phyloP scores from a whole-genome alignment of 2,888 invertebrate genomes.

The Drosophila falleni region DNA sequence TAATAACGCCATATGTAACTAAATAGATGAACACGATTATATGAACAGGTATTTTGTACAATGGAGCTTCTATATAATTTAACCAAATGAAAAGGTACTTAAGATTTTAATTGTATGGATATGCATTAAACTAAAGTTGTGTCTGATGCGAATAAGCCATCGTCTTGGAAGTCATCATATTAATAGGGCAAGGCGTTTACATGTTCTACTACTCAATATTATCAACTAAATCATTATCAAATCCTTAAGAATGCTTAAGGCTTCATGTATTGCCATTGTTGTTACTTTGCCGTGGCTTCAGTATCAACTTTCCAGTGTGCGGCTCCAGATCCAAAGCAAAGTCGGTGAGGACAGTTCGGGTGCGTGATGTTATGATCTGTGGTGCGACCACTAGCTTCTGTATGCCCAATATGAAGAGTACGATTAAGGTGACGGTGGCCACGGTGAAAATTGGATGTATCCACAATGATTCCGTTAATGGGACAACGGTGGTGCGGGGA shows the following conservation, averaged over 20 bases:
- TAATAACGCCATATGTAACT: slow-evolving; percentile 24
- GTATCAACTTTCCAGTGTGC: slow-evolving; percentile 96
- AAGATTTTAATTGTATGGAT: slow-evolving; percentile 16
- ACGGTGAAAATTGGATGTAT: slow-evolving; percentile 98
- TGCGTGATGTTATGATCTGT: slow-evolving; percentile 96
- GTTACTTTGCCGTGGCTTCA: slow-evolving; percentile 92
- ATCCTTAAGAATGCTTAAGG: neutral
- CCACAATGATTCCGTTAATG: slow-evolving; percentile 95
- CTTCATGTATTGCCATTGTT: slow-evolving; percentile 78
- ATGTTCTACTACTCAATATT: neutral
- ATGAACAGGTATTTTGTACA: slow-evolving; percentile 44
- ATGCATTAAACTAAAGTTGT: slow-evolving; percentile 41
- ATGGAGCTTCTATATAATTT: slow-evolving; percentile 45
- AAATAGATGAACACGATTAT: slow-evolving; percentile 26
- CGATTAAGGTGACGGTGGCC: slow-evolving; percentile 92
- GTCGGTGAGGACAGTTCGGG: slow-evolving; percentile 95
- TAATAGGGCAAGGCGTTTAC: slow-evolving; percentile 34
- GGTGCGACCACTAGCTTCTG: slow-evolving; percentile 98
- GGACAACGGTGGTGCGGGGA: slow-evolving; percentile 95
- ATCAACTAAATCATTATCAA: slow-evolving; percentile 46
- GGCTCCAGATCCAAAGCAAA: slow-evolving; percentile 92
- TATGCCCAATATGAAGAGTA: slow-evolving; percentile 95
- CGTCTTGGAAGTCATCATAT: slow-evolving; percentile 37
- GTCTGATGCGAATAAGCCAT: slow-evolving; percentile 42
- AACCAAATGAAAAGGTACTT: slow-evolving; percentile 40